Evolutionary conservation across 2,888 invertebrate species (phyloP), one percentile per base, ranked within the genome.

Genomic region (Anorthoa munda): DNA sequence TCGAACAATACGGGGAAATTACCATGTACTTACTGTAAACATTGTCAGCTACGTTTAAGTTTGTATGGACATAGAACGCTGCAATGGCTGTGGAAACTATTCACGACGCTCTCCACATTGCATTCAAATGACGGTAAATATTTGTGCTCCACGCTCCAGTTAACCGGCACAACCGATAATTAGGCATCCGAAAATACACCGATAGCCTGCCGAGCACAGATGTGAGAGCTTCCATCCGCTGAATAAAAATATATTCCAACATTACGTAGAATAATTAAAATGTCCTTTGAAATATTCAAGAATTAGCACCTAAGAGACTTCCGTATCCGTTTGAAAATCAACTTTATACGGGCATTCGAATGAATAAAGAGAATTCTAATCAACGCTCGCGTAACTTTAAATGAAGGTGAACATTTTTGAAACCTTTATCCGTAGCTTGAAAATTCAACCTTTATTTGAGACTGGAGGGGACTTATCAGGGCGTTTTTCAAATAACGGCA

Each of bases 401-500:
- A 93, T 92, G 92, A 92, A 92, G 90, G 92, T 90, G 90, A 91
- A 92, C 89, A 90, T 92, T 94, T 92, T 93, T 91, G 89, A 90
- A 90, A 91, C 91, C 91, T 92, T 93, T 92, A 91, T 90, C 90
- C 90, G 86, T 79, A 77, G 84, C 77, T 86, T 90, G 90, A 91
- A 90, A 91, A 91, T 90, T 90, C 90, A 86, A 89, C 92, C 91
- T 92, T 92, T 92, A 92, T 93, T 94, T 89, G 89, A 87, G 89
- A 88, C 91, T 90, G 90, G 92, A 90, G 91, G 90, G 92, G 93
- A 92, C 93, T 94, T 94, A 94, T 94, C 94, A 90, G 92, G 88
- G 89, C 89, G 91, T 93, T 94, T 93, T 94, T 93, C 93, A 90
- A 94, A 94, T 94, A 93, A 92, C 92, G 90, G 90, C 91, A 90